These are phyloP conservation scores for Festucalex cinctus DNA, from an alignment of 2,113 vertebrate genomes.

Conservation along the genomic window DNA sequence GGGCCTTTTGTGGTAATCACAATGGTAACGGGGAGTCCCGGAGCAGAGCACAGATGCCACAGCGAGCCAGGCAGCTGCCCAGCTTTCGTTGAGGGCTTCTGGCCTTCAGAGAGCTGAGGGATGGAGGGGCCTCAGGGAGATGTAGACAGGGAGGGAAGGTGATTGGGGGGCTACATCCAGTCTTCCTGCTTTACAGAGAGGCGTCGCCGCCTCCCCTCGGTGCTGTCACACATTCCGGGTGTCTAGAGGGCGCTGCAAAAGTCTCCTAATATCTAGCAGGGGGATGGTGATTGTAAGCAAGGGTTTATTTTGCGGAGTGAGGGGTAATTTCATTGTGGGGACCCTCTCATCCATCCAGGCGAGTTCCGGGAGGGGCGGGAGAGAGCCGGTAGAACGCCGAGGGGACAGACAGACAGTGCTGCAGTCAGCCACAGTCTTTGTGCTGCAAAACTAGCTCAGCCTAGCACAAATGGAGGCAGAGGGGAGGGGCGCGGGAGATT, in stretches of 20 bases:
- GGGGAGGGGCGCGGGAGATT: conserved; percentile 61
- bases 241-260: conserved; percentile 44
- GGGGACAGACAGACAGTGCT: conserved; percentile 61
- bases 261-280: conserved; percentile 7
- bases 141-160: neutral
- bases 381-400: conserved; percentile 14
- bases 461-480: conserved; percentile 68
- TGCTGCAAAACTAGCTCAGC: conserved; percentile 68
- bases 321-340: conserved; percentile 53
- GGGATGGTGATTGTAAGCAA: conserved; percentile 16
- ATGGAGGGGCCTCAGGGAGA: conserved; percentile 20
- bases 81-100: conserved; percentile 58
- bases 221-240: conserved; percentile 27
- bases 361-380: conserved; percentile 1
- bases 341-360: conserved; percentile 44
- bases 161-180: conserved; percentile 28
- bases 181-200: conserved; percentile 49
- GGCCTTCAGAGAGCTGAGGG: conserved; percentile 39
- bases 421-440: conserved; percentile 64
- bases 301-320: conserved; percentile 41
- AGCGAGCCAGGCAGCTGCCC: conserved; percentile 64
- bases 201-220: conserved; percentile 46
- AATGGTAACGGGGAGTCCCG: conserved; percentile 67
- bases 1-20: conserved; percentile 68
- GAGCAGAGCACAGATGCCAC: conserved; percentile 65